These are phyloP conservation scores for Agelaius phoeniceus DNA, from an alignment of 2,113 vertebrate genomes.

Conservation along the genomic window DNA sequence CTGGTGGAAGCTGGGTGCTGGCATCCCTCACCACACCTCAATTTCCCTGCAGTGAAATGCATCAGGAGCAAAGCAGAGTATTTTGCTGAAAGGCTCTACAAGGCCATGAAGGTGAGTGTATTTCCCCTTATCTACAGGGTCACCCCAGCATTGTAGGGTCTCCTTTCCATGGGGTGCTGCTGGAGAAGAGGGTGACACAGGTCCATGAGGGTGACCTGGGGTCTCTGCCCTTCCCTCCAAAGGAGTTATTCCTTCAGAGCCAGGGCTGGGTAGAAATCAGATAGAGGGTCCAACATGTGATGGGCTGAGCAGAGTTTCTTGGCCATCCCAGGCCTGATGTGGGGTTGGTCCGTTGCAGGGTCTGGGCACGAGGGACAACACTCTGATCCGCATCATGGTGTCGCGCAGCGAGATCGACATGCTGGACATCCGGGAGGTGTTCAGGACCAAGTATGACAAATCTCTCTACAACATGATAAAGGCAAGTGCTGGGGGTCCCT, in stretches of 20 bases:
- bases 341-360: constrained; percentile 73
- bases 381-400: constrained; percentile 96
- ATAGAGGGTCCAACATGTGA: neutral
- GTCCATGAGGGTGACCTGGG: neutral
- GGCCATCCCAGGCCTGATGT: neutral
- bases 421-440: constrained; percentile 94
- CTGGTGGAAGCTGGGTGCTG: neutral
- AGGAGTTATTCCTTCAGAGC: neutral
- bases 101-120: constrained; percentile 92
- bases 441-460: constrained; percentile 92
- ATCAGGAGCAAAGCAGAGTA: constrained; percentile 88
- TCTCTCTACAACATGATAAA: constrained; percentile 95
- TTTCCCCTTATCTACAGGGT: neutral
- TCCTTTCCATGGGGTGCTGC: neutral
- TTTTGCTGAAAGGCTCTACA: constrained; percentile 91
- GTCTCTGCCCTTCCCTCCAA: neutral
- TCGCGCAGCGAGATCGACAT: constrained; percentile 93
- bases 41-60: constrained; percentile 83
- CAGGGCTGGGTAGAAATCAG: neutral
- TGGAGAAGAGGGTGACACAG: neutral
- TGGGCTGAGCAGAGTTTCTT: neutral
- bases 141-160: fast-evolving
- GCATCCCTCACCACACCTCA: neutral
- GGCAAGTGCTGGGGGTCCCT: constrained; percentile 49
- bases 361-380: constrained; percentile 93